Conservation (phyloP, 2,113 vertebrate species). For the Guaruba guarouba region DNA sequence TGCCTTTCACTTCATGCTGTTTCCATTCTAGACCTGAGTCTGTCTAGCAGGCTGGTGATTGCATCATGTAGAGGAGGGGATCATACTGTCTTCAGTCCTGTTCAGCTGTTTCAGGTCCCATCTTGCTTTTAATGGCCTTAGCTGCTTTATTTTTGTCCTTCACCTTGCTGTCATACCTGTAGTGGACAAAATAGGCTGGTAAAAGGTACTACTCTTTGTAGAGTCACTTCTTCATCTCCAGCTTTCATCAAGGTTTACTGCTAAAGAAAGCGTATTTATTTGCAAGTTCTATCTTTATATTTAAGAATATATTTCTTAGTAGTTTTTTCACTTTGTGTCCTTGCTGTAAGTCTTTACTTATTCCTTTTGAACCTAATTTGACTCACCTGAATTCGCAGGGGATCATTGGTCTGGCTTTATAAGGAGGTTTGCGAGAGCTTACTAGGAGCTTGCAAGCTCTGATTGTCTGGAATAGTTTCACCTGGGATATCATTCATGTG, state of each 20-base stretch:
- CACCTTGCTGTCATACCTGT: background rate
- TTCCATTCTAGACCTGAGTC: constrained; percentile 23
- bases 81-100: background rate
- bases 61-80: constrained; percentile 4
- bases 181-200: background rate
- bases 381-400: background rate
- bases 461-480: background rate
- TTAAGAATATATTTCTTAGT: background rate
- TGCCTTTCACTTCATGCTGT: background rate
- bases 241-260: background rate
- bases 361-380: background rate
- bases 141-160: background rate
- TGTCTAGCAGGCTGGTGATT: background rate
- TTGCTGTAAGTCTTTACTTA: background rate
- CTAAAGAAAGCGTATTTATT: background rate
- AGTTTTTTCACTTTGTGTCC: background rate
- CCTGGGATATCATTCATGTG: background rate
- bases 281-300: background rate
- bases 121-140: background rate
- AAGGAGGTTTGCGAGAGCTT: background rate
- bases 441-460: background rate
- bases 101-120: background rate
- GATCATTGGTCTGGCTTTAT: background rate
- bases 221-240: background rate
- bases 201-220: background rate